Percentiles rank a stretch among this genome's conserved stretches.
Evolutionary conservation across 2,113 vertebrate species (phyloP).

Genomic region (Chunga burmeisteri): DNA sequence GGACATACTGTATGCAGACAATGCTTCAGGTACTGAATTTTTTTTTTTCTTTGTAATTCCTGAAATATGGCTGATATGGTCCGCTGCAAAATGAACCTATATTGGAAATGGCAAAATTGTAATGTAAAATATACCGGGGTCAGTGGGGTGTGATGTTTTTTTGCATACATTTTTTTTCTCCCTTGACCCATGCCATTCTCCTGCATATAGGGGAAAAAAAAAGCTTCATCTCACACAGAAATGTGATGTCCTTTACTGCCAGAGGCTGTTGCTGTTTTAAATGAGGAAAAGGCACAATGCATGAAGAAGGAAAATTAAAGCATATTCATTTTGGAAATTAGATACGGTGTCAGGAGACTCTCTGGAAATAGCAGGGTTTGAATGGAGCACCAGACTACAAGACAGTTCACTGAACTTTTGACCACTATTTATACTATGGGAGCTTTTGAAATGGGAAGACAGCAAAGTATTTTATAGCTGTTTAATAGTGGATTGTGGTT

Average conservation of each 20-base stretch:
- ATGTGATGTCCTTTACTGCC: slow-evolving; percentile 87
- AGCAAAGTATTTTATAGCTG: slow-evolving; percentile 73
- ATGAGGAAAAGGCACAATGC: slow-evolving; percentile 87
- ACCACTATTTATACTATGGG: slow-evolving; percentile 76
- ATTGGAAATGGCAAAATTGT: slow-evolving; percentile 85
- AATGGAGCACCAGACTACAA: slow-evolving; percentile 74
- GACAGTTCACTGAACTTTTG: slow-evolving; percentile 84
- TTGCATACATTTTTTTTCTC: slow-evolving; percentile 85
- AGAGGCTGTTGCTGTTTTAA: slow-evolving; percentile 86
- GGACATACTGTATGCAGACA: slow-evolving; percentile 61
- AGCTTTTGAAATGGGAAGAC: slow-evolving; percentile 72
- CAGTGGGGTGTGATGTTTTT: slow-evolving; percentile 85
- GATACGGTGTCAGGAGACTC: slow-evolving; percentile 83
- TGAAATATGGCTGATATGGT: slow-evolving; percentile 83
- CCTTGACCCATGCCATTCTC: slow-evolving; percentile 83
- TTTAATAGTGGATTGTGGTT: slow-evolving; percentile 73
- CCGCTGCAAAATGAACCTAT: slow-evolving; percentile 82
- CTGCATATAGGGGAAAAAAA: slow-evolving; percentile 56
- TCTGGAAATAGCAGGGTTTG: slow-evolving; percentile 79
- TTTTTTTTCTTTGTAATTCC: slow-evolving; percentile 38
- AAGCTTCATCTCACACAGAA: slow-evolving; percentile 79
- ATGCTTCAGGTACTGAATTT: slow-evolving; percentile 45
- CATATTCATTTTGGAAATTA: slow-evolving; percentile 89
- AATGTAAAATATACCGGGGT: slow-evolving; percentile 82
- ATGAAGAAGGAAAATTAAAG: slow-evolving; percentile 89